phyloP scores from a whole-genome alignment of 2,888 invertebrate species.

The Lasioglossum oenotherae region DNA sequence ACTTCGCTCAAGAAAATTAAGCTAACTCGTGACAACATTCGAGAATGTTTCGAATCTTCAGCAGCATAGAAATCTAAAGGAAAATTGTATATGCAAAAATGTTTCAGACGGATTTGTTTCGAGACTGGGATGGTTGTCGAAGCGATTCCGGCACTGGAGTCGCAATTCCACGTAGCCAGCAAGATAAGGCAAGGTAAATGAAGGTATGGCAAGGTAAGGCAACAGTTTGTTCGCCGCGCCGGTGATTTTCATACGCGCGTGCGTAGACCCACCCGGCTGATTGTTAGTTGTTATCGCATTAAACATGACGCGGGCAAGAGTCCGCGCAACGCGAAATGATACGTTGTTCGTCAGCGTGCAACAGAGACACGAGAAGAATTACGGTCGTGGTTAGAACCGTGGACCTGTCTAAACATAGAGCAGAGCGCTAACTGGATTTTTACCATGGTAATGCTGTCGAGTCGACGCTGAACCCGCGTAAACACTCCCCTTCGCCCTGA shows the following conservation, averaged over 20 bases:
- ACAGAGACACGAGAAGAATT: constrained; percentile 49
- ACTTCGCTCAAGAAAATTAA: no score
- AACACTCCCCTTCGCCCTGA: constrained; percentile 25
- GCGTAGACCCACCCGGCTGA: constrained; percentile 38
- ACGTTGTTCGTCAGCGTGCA: constrained; percentile 37
- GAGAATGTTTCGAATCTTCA: neutral
- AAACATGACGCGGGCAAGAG: constrained; percentile 40
- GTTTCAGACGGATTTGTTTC: neutral
- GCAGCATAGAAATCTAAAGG: neutral
- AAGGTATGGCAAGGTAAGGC: constrained; percentile 4
- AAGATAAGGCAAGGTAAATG: neutral
- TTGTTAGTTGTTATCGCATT: constrained; percentile 56
- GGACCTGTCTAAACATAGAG: constrained; percentile 45
- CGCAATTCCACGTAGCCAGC: neutral
- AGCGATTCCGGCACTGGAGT: neutral
- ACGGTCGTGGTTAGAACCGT: constrained; percentile 21
- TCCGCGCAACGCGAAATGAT: constrained; percentile 46
- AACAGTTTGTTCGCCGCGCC: constrained; percentile 26
- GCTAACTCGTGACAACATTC: no score
- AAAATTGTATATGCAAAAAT: neutral
- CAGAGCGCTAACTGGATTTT: constrained; percentile 43
- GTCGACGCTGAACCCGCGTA: constrained; percentile 29
- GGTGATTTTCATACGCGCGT: constrained; percentile 54
- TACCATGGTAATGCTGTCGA: constrained; percentile 34
- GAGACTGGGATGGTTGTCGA: neutral